Evolutionary conservation across 1,140 invertebrate species (phyloP).

Genomic region (Bombus difficillimus): DNA sequence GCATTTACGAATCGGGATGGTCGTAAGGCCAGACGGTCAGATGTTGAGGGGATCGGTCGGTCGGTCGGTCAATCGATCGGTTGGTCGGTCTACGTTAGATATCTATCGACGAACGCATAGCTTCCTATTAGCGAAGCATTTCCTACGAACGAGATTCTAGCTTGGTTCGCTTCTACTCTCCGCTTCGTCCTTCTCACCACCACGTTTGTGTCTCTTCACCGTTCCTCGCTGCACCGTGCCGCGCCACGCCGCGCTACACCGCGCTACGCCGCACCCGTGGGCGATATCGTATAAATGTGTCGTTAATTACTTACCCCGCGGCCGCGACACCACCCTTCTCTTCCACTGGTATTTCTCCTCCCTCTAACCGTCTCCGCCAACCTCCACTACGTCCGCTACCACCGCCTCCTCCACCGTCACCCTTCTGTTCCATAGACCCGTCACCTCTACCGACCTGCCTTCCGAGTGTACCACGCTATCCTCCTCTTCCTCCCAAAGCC

Average conservation of each 20-base stretch:
- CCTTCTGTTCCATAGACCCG: conserved; percentile 57
- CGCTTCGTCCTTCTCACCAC: conserved; percentile 51
- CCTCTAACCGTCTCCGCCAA: conserved; percentile 47
- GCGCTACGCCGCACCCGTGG: conserved; percentile 52
- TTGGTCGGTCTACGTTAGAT: conserved; percentile 50
- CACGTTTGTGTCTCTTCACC: conserved; percentile 49
- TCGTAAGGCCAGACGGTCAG: neutral
- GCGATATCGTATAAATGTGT: conserved; percentile 81
- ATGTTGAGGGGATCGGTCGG: neutral
- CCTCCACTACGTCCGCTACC: conserved; percentile 30
- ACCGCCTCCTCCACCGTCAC: conserved; percentile 33
- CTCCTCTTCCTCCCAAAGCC: conserved; percentile 31
- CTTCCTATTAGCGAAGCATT: conserved; percentile 78
- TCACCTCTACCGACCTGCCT: conserved; percentile 68
- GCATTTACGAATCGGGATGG: neutral
- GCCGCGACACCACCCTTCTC: conserved; percentile 71
- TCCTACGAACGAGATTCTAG: conserved; percentile 74
- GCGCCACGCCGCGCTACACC: conserved; percentile 16
- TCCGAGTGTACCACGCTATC: conserved; percentile 61
- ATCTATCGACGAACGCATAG: conserved; percentile 77
- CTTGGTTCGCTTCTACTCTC: neutral
- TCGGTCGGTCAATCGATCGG: conserved; percentile 16
- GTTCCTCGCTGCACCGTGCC: conserved; percentile 32
- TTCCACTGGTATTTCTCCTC: conserved; percentile 66
- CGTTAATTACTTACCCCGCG: conserved; percentile 81